Base-by-base conservation (phyloP, 1,140 invertebrate genomes). In the Sitophilus oryzae region DNA sequence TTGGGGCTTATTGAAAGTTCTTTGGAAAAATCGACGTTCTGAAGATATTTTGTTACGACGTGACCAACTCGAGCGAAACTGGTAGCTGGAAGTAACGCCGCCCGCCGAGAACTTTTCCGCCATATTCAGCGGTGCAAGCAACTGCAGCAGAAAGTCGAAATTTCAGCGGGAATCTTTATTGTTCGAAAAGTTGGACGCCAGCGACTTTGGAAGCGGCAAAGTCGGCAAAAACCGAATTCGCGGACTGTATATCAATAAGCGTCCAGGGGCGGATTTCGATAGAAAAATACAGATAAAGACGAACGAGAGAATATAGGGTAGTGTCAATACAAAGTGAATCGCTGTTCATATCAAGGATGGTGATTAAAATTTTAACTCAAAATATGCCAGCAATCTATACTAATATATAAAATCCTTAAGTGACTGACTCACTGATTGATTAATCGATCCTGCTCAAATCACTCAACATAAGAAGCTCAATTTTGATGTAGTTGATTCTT, bases 101-200 rank as follows among this genome's bases (percentile, higher is more conserved):
- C 50, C n/a, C n/a, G n/a, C n/a, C n/a, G n/a, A n/a, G 47, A 56
- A 56, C 53, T 56, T 56, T 56, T 54, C 53, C 48, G 48, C 48
- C 48, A 56, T 56, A 56, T 56, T 56, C 53, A 46, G 53, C 53
- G 49, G 45, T 49, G 53, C 42, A 49, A 56, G 46, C 53, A 49
- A 56, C 53, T 56, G 53, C 53, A 56, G 46, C 53, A 49, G 53
- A 56, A 56, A 56, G 53, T 56, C 53, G 45, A 49, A 56, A 49
- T 52, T 52, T 52, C 51, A 52, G 42, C 51, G 30, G 42, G 41
- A 45, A 38, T 56, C 53, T 56, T 56, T 56, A 56, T 56, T 56
- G 53, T 56, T 56, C 45, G 45, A 40, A 49, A 56, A 56, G 53
- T 56, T 56, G 45, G 53, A 56, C 38, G 45, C 45, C 45, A 34